phyloP scores from a whole-genome alignment of 2,113 vertebrate species.

The Hyperoodon ampullatus region DNA sequence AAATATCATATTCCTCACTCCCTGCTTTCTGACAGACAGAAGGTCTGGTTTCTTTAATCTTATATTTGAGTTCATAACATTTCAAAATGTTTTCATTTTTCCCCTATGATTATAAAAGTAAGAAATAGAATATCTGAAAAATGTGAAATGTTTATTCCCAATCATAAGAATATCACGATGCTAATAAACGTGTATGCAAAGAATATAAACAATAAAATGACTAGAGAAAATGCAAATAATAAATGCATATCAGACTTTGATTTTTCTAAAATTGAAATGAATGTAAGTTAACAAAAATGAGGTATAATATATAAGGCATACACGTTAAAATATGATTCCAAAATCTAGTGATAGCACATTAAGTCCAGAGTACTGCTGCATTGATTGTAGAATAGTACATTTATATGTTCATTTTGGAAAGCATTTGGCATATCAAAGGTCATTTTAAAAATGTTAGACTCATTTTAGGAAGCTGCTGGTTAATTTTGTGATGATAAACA shows the following conservation, averaged over 20 bases:
- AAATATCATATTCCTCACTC: background rate
- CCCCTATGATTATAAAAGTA: background rate
- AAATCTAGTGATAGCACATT: background rate
- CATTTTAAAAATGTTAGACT: background rate
- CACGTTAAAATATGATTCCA: background rate
- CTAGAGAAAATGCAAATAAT: background rate
- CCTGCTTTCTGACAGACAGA: slow-evolving; percentile 8
- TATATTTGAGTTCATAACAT: slow-evolving; percentile 38
- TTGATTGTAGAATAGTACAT: background rate
- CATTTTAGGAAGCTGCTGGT: background rate
- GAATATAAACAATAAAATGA: background rate
- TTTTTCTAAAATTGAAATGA: background rate
- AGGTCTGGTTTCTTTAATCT: background rate
- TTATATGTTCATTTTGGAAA: background rate
- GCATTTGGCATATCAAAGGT: background rate
- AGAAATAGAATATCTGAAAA: background rate
- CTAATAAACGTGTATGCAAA: background rate
- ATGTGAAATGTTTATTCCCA: background rate
- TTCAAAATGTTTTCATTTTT: slow-evolving; percentile 55
- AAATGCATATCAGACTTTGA: background rate
- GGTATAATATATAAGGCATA: background rate
- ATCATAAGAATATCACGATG: background rate
- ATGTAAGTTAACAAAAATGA: background rate
- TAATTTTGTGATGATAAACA: background rate
- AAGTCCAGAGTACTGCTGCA: background rate